A percentile compares a stretch with the other conserved stretches of the same genome.
Evolutionary conservation across 2,113 vertebrate species (phyloP).

Genomic region (Sardina pilchardus): DNA sequence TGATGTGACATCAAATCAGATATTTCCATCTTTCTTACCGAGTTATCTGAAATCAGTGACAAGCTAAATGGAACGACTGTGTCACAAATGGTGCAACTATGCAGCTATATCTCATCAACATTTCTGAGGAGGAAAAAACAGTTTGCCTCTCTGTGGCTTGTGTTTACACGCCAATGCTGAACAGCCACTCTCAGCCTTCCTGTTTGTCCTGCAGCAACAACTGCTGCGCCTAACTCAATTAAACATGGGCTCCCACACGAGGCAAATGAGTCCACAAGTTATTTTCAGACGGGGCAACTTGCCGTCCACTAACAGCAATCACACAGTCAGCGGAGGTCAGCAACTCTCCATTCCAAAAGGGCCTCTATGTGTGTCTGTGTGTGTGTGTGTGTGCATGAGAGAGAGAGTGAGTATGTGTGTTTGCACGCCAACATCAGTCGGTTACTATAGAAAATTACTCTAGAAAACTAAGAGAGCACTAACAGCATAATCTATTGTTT

Average conservation of each 20-base stretch:
- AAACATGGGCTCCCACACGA: neutral
- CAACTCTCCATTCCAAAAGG: neutral
- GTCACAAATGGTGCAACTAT: neutral
- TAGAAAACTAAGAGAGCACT: no score
- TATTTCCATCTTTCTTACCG: neutral
- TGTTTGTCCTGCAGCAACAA: constrained; percentile 11
- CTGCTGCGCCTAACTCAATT: neutral
- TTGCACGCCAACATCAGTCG: no score
- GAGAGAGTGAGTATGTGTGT: neutral
- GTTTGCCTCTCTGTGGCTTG: constrained; percentile 12
- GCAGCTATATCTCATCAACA: neutral
- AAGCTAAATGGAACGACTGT: neutral
- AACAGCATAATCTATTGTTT: no score
- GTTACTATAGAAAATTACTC: no score
- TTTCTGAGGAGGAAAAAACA: neutral
- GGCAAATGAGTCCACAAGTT: neutral
- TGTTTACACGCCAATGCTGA: neutral
- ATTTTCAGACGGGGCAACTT: neutral
- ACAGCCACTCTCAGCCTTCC: neutral
- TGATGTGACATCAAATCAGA: neutral
- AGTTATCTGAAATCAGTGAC: neutral
- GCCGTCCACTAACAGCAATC: neutral
- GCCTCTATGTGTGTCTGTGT: neutral
- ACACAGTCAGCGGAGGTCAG: neutral
- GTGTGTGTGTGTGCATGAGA: neutral